Evolutionary conservation across 1,140 invertebrate genomes (phyloP), one percentile per base, ranked within the genome.

Genomic region (Drosophila obscura): DNA sequence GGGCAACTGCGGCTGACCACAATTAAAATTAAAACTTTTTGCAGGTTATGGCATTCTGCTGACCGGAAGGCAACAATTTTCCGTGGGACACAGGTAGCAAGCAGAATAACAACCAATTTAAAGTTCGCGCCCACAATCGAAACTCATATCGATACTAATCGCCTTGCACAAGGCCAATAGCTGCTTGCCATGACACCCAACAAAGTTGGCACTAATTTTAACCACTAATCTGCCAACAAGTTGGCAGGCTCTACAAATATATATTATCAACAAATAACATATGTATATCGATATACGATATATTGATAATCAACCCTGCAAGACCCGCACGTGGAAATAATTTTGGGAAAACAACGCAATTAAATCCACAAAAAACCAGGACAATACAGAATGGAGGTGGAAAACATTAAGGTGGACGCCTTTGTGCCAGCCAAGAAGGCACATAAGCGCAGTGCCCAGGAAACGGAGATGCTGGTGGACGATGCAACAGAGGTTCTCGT

Each of bases 391-490:
- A 91, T 91, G 90, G 87, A 91, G 45, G 65, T 57, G 26, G 76
- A 89, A 56, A 94, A 94, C 64, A 94, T 94, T 41, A 93, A 93
- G 69, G 92, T 93, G 1, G 93, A 94, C 24, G 93, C 93, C 39
- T 94, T 95, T 90, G 68, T 94, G 58, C 93, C 94, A 0, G 59
- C 92, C 8, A 93, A 93, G 80, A 93, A 93, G 84, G 87, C 92
- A 1, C 93, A 94, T 76, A 92, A 94, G 68, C 92, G 92, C 77
- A 92, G 92, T 2, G 88, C 91, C 1, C 45, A 71, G 45, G 75
- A 88, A 24, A 51, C 51, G 15, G 92, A 93, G 72, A 91, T 95
- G 94, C 94, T 95, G 72, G 93, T 96, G 4, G 95, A 95, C 65
- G 92, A 92, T 52, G 92, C 94, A 5, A 95, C 94, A 90, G 94